These are phyloP conservation scores for Drosophila erecta DNA, from an alignment of 1,140 invertebrate genomes.

Conservation along the genomic window DNA sequence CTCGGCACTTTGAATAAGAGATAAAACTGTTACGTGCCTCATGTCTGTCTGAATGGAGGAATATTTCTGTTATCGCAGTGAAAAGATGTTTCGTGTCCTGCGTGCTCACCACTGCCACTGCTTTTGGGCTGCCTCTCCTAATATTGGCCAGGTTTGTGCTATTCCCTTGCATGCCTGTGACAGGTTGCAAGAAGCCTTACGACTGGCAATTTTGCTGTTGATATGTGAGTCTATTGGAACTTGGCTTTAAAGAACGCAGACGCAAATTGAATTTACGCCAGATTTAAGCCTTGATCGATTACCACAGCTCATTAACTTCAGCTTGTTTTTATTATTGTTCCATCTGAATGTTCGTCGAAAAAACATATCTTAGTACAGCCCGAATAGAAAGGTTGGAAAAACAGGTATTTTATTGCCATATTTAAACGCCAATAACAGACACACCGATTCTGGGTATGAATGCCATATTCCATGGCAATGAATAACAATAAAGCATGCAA, in stretches of 20 bases:
- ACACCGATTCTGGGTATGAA: too few relatives aligned
- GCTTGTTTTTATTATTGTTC: too few relatives aligned
- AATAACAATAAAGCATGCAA: too few relatives aligned
- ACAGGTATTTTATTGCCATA: too few relatives aligned
- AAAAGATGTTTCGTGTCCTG: constrained; percentile 78
- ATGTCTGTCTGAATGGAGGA: constrained; percentile 70
- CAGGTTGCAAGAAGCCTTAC: not conserved
- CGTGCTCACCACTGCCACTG: constrained; percentile 62
- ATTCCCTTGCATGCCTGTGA: not conserved
- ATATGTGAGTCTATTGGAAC: too few relatives aligned
- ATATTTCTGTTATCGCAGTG: constrained; percentile 79
- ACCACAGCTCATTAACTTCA: too few relatives aligned
- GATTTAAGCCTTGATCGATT: too few relatives aligned
- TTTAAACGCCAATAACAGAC: too few relatives aligned
- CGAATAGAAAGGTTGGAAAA: too few relatives aligned
- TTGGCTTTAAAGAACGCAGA: not conserved
- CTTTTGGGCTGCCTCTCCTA: constrained; percentile 2
- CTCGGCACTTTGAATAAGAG: constrained; percentile 73
- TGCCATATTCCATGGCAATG: too few relatives aligned
- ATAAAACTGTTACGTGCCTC: constrained; percentile 79
- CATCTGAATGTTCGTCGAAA: too few relatives aligned
- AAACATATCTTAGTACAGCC: too few relatives aligned
- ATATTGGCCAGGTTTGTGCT: constrained; percentile 1
- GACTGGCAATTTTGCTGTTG: not conserved
- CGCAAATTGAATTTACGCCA: not conserved